Percentiles rank a stretch among this genome's conserved stretches.
These are phyloP conservation scores for Bubo scandiacus DNA, from an alignment of 2,113 vertebrate genomes.

Conservation along the genomic window DNA sequence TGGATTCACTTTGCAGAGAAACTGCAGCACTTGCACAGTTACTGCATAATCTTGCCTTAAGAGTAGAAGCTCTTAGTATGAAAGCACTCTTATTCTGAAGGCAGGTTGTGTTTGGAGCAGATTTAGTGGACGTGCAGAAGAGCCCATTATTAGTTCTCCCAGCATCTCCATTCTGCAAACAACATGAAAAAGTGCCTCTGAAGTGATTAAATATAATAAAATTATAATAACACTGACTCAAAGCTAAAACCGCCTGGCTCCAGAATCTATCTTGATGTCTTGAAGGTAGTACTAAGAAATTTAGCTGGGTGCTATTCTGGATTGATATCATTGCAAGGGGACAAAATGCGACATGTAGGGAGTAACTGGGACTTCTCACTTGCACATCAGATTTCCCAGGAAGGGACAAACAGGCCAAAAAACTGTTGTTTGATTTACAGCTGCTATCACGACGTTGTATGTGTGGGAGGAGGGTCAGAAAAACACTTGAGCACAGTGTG, in stretches of 20 bases:
- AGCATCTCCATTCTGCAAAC: background rate
- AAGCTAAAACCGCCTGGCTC: background rate
- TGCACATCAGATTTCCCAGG: background rate
- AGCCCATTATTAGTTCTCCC: background rate
- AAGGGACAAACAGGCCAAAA: background rate
- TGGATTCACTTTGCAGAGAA: background rate
- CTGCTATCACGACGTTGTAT: background rate
- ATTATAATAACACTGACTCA: background rate
- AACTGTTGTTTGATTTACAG: background rate
- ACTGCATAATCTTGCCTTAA: background rate
- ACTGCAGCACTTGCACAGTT: background rate
- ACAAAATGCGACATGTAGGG: background rate
- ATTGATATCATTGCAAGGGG: background rate
- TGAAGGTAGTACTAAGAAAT: background rate
- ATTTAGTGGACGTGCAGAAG: background rate
- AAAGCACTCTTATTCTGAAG: background rate
- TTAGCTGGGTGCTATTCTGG: background rate
- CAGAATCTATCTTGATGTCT: background rate
- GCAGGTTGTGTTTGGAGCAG: background rate
- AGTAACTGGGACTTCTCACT: background rate
- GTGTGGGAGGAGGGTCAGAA: background rate
- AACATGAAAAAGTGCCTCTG: background rate
- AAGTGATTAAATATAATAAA: background rate
- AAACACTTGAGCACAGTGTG: background rate
- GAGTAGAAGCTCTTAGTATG: background rate